Evolutionary conservation across 2,113 vertebrate genomes (phyloP), one percentile per base, ranked within the genome.

Genomic region (Muntiacus muntjak): DNA sequence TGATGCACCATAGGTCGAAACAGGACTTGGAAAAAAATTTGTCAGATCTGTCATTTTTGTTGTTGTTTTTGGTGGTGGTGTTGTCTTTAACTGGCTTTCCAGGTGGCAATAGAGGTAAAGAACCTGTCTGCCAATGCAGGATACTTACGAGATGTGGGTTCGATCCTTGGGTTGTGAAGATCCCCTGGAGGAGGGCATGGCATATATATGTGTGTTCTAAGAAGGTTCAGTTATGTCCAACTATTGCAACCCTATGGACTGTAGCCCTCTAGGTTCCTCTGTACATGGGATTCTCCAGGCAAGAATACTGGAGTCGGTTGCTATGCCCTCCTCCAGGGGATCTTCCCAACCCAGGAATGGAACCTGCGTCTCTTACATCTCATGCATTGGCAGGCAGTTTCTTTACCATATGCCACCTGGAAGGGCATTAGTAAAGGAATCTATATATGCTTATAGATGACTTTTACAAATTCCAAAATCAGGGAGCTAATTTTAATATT

Each of bases 121-220:
- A 36, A 71, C 9, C 9, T 71, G 17, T 17, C n/a, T 71, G 64
- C 17, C 17, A 36, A 21, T 36, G n/a, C 17, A 71, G n/a, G 8
- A 36, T n/a, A 71, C 17, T 67, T 71, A 36, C 11, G 33, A 21
- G n/a, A 71, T 36, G n/a, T 71, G 64, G 17, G n/a, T 71, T 21
- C 0, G 0, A 71, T 36, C 21, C 67, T 19, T 74, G 21, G 10
- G 67, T 74, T 1, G 0, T 2, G 5, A 74, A 74, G 67, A 40
- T 25, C 21, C 36, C 21, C 19, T 13, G 11, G 17, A 40, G 67
- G 11, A 40, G 36, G 10, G 36, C n/a, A 74, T 40, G 21, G 36
- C 67, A 71, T 67, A 67, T 67, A n/a, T 67, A 17, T 36, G 64
- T 67, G 33, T 36, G 64, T 36, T 67, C 64, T 67, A 36, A 21